Evolutionary conservation across 2,888 invertebrate genomes (phyloP).

Genomic region (Drosophila algonquin): DNA sequence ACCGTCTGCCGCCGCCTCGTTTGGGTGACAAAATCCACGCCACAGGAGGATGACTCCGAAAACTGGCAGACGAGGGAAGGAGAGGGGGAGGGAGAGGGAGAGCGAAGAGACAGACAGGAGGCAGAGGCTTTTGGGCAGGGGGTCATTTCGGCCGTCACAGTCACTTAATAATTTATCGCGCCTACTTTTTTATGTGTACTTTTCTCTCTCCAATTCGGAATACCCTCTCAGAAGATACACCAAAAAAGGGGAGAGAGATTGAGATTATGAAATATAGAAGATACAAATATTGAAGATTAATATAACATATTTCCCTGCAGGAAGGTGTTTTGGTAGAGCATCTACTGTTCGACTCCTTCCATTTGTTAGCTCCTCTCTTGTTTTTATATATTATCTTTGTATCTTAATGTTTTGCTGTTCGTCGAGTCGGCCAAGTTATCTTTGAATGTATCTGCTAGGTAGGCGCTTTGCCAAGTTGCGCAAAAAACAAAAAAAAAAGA

Average conservation of each 20-base stretch:
- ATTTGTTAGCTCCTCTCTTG: not conserved
- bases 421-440: constrained; percentile 48
- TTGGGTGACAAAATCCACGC: constrained; percentile 54
- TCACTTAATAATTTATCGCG: constrained; percentile 69
- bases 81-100: not conserved
- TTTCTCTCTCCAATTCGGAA: not conserved
- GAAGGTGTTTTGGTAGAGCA: constrained; percentile 4
- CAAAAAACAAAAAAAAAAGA: not conserved
- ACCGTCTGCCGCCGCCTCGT: constrained; percentile 30
- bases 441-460: constrained; percentile 46
- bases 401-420: constrained; percentile 53
- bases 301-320: no score
- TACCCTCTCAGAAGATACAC: constrained; percentile 10
- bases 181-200: constrained; percentile 47
- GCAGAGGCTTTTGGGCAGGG: constrained; percentile 33
- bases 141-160: constrained; percentile 50
- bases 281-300: no score
- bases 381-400: constrained; percentile 54
- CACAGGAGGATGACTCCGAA: constrained; percentile 44
- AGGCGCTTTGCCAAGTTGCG: constrained; percentile 41
- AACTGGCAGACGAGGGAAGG: not conserved
- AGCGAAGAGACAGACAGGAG: constrained; percentile 8
- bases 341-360: not conserved
- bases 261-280: no score
- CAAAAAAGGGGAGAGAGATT: no score